Percentiles rank a stretch among this genome's conserved stretches.
These are phyloP conservation scores for Epinotia bilunana DNA, from an alignment of 2,888 invertebrate genomes.

Conservation along the genomic window DNA sequence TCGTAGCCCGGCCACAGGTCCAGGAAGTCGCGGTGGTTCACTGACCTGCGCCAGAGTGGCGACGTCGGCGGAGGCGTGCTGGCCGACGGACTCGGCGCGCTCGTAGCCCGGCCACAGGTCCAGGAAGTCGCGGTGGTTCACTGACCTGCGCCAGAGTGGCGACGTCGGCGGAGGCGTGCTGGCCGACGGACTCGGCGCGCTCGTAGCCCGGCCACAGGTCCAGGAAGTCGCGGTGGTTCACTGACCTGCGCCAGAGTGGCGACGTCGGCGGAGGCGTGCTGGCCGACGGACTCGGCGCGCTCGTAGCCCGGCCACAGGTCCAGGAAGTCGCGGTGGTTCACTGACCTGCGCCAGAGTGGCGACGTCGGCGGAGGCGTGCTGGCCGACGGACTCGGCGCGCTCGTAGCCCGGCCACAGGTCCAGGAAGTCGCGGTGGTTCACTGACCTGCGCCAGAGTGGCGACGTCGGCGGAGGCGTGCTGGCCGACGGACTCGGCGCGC, in stretches of 20 bases:
- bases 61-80: constrained; percentile 96
- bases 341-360: constrained; percentile 93
- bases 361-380: constrained; percentile 96
- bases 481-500: constrained; percentile 94
- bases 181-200: constrained; percentile 94
- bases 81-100: constrained; percentile 94
- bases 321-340: constrained; percentile 92
- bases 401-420: constrained; percentile 90
- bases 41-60: constrained; percentile 93
- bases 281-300: constrained; percentile 94
- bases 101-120: constrained; percentile 90
- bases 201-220: constrained; percentile 90
- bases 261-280: constrained; percentile 96
- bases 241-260: constrained; percentile 93
- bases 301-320: constrained; percentile 90
- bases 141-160: constrained; percentile 93
- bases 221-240: constrained; percentile 92
- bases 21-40: constrained; percentile 92
- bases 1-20: constrained; percentile 90
- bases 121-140: constrained; percentile 92
- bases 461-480: constrained; percentile 96
- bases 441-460: constrained; percentile 93
- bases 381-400: constrained; percentile 94
- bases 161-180: constrained; percentile 96
- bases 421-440: constrained; percentile 92